Evolutionary conservation across 2,888 invertebrate species (phyloP).

Genomic region (Thymelicus sylvestris): DNA sequence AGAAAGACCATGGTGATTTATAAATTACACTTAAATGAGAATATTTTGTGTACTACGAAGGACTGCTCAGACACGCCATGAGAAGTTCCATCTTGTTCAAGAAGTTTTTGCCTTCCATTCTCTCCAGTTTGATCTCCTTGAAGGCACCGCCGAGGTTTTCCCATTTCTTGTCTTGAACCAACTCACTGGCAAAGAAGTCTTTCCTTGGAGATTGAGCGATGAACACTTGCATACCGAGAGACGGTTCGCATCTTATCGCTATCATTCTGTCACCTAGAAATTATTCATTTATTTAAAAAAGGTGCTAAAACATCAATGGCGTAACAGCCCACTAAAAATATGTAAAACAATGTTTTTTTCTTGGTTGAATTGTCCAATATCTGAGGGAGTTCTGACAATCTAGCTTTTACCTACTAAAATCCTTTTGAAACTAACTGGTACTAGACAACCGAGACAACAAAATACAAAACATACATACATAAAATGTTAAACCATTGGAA

Average conservation of each 20-base stretch:
- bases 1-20: constrained; percentile 36
- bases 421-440: too few relatives aligned
- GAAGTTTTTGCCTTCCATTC: constrained; percentile 98
- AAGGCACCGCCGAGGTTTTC: constrained; percentile 97
- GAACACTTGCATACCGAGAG: constrained; percentile 94
- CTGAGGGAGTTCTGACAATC: too few relatives aligned
- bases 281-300: constrained; percentile 29
- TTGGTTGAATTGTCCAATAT: too few relatives aligned
- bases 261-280: constrained; percentile 89
- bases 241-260: constrained; percentile 95
- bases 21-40: constrained; percentile 41
- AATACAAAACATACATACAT: too few relatives aligned
- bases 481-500: background rate
- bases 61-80: constrained; percentile 94
- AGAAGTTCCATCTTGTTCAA: constrained; percentile 98
- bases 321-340: too few relatives aligned
- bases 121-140: constrained; percentile 94
- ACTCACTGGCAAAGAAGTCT: constrained; percentile 93
- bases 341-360: too few relatives aligned
- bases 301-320: too few relatives aligned
- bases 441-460: too few relatives aligned
- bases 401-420: too few relatives aligned
- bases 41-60: constrained; percentile 76
- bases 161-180: constrained; percentile 97
- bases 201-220: constrained; percentile 95